These are phyloP conservation scores for Gila orcuttii DNA, from an alignment of 2,113 vertebrate species.

Conservation along the genomic window DNA sequence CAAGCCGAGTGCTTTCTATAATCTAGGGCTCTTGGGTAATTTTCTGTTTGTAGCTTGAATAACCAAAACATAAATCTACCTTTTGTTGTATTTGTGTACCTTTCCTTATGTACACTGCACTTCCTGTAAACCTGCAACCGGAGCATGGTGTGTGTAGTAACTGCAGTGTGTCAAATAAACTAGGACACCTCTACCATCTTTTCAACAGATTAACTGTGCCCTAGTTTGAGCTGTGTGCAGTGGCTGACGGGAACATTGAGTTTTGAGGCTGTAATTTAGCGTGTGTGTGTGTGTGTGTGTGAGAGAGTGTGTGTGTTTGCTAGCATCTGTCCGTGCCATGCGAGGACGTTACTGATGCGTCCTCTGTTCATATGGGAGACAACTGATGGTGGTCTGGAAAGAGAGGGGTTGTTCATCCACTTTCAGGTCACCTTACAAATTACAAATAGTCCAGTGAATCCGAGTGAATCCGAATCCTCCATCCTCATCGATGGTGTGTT, in stretches of 20 bases:
- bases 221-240: conserved; percentile 49
- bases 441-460: neutral
- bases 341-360: conserved; percentile 15
- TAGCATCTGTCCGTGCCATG: conserved; percentile 37
- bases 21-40: neutral
- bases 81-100: neutral
- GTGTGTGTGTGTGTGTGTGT: neutral
- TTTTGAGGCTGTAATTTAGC: conserved; percentile 29
- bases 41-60: neutral
- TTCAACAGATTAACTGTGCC: conserved; percentile 54
- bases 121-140: conserved; percentile 18
- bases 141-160: conserved; percentile 12
- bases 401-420: conserved; percentile 11
- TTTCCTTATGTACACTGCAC: conserved; percentile 19
- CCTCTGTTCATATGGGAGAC: conserved; percentile 29
- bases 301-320: neutral
- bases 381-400: conserved; percentile 4
- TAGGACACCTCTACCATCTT: conserved; percentile 49
- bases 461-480: neutral
- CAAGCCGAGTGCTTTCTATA: neutral
- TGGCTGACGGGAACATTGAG: conserved; percentile 36
- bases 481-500: neutral
- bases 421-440: conserved; percentile 43
- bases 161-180: conserved; percentile 51
- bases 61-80: neutral